phyloP scores from a whole-genome alignment of 2,888 invertebrate species.

The Drosophila atroscutellata region DNA sequence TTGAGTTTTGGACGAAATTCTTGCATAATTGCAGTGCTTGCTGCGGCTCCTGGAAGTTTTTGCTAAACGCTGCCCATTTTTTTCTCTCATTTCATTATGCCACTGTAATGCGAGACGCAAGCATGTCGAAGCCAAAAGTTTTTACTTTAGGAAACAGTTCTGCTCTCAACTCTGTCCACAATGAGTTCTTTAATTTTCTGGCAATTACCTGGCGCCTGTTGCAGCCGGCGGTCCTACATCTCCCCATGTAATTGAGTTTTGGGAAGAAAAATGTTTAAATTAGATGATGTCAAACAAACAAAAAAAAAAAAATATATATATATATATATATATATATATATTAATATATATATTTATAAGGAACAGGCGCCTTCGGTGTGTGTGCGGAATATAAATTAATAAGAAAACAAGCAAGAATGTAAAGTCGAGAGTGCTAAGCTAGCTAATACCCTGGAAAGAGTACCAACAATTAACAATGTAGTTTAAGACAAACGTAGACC shows the following conservation, averaged over 20 bases:
- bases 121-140: slow-evolving; percentile 53
- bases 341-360: slow-evolving; percentile 1
- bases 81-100: slow-evolving; percentile 70
- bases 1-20: slow-evolving; percentile 59
- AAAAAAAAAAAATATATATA: background rate
- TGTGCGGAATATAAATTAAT: slow-evolving; percentile 54
- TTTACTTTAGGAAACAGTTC: slow-evolving; percentile 23
- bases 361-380: slow-evolving; percentile 22
- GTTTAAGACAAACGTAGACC: background rate
- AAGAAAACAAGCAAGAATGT: slow-evolving; percentile 3
- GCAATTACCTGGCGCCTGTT: slow-evolving; percentile 64
- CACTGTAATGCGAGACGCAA: slow-evolving; percentile 46
- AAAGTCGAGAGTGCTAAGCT: background rate
- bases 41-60: slow-evolving; percentile 32
- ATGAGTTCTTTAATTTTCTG: slow-evolving; percentile 61
- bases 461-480: background rate
- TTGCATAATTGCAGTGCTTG: slow-evolving; percentile 72
- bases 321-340: background rate
- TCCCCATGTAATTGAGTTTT: slow-evolving; percentile 70
- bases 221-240: slow-evolving; percentile 22
- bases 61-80: slow-evolving; percentile 43
- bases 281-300: slow-evolving; percentile 45
- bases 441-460: slow-evolving; percentile 11
- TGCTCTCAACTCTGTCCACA: background rate
- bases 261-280: slow-evolving; percentile 56